Evolutionary conservation across 2,797 vertebrate genomes (phyloP), one percentile per base, ranked within the genome.

Genomic region (Chelidonichthys spinosus): DNA sequence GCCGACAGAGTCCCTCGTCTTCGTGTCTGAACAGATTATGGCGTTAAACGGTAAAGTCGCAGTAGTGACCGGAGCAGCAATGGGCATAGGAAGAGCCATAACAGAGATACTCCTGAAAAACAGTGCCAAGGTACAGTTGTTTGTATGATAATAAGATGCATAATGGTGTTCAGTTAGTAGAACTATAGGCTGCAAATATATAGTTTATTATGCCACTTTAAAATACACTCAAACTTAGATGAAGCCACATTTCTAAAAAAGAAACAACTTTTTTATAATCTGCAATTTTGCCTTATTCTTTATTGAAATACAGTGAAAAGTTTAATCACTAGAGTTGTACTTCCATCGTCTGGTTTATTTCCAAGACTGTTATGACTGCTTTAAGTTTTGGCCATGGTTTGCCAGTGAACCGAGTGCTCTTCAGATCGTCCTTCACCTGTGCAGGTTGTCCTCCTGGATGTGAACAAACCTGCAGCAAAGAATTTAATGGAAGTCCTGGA

Each of bases 391-490:
- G 25, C 25, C 25, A 25, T 25, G 25, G 25, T 25, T 1, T 25
- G 25, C 25, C 25, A 25, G 25, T 25, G 25, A 25, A 25, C 25
- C 25, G 25, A 25, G 25, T 25, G 25, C 25, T 25, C 25, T 25
- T 25, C 25, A 25, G 25, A 25, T 25, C 25, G 4, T 17, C 5
- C 3, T 11, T 68, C 5, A 5, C 6, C 5, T 62, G 8, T 39
- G 14, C 74, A 95, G 95, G 94, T 94, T 0, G 89, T 76, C 15
- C 44, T 95, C 17, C 49, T 95, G 78, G 95, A 95, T 17, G 8
- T 94, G 2, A 89, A 93, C 7, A 76, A 88, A 65, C 35, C 47
- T 0, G 69, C 44, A 6, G 93, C 89, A 2, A 61, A 73, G 40
- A 78, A 39, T 63, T 61, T 91, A 11, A 61, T 73, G 37, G 74